Percentiles rank a stretch among this genome's conserved stretches.
phyloP scores from a whole-genome alignment of 2,113 vertebrate genomes.

The Lonchura striata region DNA sequence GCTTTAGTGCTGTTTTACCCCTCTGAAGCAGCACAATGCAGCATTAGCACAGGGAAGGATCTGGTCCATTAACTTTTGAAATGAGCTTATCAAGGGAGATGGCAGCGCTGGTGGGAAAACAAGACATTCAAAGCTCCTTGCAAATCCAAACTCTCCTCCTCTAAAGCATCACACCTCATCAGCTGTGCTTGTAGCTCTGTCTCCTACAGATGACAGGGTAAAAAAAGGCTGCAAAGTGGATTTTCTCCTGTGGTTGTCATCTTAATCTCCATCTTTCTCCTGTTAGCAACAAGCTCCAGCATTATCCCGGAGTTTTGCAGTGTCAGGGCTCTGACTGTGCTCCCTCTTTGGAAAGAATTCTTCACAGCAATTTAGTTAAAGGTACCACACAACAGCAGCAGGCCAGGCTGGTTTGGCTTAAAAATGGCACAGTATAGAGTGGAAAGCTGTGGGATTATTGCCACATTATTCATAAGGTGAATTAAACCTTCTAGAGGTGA shows the following conservation, averaged over 20 bases:
- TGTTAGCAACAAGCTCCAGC: neutral
- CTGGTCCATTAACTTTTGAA: slow-evolving; percentile 21
- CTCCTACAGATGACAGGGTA: neutral
- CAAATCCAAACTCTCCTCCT: neutral
- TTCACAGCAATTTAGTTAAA: neutral
- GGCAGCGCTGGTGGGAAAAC: neutral
- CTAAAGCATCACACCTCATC: neutral
- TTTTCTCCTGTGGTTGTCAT: neutral
- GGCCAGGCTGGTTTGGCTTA: neutral
- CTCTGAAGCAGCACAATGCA: neutral
- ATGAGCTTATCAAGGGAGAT: slow-evolving; percentile 4
- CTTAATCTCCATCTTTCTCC: neutral
- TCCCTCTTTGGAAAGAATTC: neutral
- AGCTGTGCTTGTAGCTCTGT: neutral
- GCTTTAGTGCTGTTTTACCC: neutral
- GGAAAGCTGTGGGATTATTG: neutral
- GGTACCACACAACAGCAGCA: neutral
- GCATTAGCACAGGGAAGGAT: neutral
- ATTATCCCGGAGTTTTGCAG: neutral
- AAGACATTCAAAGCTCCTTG: neutral
- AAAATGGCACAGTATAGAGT: accelerated
- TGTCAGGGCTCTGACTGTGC: neutral
- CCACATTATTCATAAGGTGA: neutral
- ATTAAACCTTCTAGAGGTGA: neutral
- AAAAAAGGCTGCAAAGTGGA: slow-evolving; percentile 8